These are phyloP conservation scores for Junonia oenone DNA, from an alignment of 2,888 invertebrate species.

Conservation along the genomic window DNA sequence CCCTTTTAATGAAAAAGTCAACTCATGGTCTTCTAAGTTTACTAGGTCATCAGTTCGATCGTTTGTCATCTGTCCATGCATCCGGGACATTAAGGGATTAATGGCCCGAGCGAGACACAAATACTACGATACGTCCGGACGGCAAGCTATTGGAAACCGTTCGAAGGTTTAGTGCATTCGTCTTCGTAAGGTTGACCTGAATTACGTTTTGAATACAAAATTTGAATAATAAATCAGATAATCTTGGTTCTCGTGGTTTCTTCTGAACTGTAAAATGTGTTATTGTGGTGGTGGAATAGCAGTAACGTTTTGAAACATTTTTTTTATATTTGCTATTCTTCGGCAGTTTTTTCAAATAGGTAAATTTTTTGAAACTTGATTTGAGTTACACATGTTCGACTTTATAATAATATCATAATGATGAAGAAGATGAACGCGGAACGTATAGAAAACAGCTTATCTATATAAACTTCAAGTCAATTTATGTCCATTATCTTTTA, in stretches of 20 bases:
- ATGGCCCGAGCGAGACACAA: not conserved
- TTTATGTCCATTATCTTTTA: too few relatives aligned
- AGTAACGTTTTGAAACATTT: not conserved
- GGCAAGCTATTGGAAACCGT: not conserved
- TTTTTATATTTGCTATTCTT: too few relatives aligned
- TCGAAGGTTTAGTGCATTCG: not conserved
- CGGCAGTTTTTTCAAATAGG: too few relatives aligned
- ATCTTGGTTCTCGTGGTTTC: not conserved
- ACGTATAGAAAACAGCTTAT: too few relatives aligned
- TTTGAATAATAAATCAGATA: not conserved
- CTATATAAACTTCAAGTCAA: too few relatives aligned
- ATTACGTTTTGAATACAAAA: not conserved
- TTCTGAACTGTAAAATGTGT: too few relatives aligned
- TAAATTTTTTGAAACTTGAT: too few relatives aligned
- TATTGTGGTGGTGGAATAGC: not conserved
- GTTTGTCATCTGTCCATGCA: constrained; percentile 5
- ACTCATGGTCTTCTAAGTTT: too few relatives aligned
- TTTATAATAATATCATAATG: too few relatives aligned
- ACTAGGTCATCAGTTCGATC: constrained; percentile 2
- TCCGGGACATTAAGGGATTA: constrained; percentile 6
- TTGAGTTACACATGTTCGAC: too few relatives aligned
- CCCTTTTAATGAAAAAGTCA: too few relatives aligned
- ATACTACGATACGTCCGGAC: not conserved
- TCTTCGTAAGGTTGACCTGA: not conserved
- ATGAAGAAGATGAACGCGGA: too few relatives aligned